Evolutionary conservation across 2,113 vertebrate genomes (phyloP), one percentile per base, ranked within the genome.

Genomic region (Scomber scombrus): DNA sequence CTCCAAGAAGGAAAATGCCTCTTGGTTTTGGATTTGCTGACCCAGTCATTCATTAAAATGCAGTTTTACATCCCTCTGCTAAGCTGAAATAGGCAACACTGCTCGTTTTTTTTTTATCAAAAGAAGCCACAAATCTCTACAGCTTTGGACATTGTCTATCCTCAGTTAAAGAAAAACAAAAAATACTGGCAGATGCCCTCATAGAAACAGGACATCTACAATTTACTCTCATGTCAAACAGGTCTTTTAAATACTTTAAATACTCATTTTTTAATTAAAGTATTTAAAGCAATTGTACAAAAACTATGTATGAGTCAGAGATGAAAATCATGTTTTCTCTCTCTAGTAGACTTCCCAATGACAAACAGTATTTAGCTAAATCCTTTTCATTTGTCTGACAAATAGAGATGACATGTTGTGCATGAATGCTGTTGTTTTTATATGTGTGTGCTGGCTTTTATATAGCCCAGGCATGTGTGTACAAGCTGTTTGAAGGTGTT

Each of bases 281-380:
- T 16, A 9, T 40, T 40, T 3, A 14, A 10, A n/a, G 15, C 6
- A n/a, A 12, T 58, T 62, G 11, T 52, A 19, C 49, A n/a, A 26
- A 3, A 15, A 55, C 61, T 50, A 40, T 49, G 40, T 15, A 12
- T 18, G 55, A 26, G 52, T 10, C 3, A 2, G 3, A 3, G 5
- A 63, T 18, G 1, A 79, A 72, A 73, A 50, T 47, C 46, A 3
- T 82, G 49, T 82, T 77, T 85, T 76, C 62, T 50, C 46, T 18
- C 55, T 11, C 26, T 67, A 55, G 23, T 16, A 58, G 50, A 54
- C 64, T 72, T 72, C 61, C 21, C 66, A 50, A n/a, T 3, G 66
- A 66, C 72, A 89, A 91, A 85, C 85, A 81, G 63, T 85, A 62
- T 85, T 92, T 91, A 77, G n/a, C 47, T 47, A 51, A 84, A 84